These are phyloP conservation scores for Neoarius graeffei DNA, from an alignment of 2,113 vertebrate genomes.

Conservation along the genomic window DNA sequence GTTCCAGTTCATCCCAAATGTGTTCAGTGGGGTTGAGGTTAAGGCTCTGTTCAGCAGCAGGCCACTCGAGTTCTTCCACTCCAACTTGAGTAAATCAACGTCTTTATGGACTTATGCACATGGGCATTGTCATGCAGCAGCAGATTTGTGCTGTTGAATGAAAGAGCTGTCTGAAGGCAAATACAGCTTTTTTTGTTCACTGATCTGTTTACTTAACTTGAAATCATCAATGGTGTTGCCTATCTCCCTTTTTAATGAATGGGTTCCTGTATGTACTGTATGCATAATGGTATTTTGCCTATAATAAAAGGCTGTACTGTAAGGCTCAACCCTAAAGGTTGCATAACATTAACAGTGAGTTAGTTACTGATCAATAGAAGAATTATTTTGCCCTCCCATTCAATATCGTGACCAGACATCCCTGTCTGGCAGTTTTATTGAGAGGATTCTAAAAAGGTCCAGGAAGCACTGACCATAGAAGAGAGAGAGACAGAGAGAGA, in stretches of 20 bases:
- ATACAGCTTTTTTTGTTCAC: not conserved
- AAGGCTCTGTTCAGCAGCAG: not conserved
- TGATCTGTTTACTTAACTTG: not conserved
- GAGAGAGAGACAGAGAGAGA: constrained; percentile 15
- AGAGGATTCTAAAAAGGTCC: constrained; percentile 1
- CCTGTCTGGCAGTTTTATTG: not conserved
- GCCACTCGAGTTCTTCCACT: not conserved
- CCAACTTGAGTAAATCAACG: not conserved
- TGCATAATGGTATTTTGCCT: not conserved
- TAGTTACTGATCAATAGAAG: not conserved
- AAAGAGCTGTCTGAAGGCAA: not conserved
- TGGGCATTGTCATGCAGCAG: not conserved
- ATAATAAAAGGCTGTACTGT: not conserved
- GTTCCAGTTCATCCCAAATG: not conserved
- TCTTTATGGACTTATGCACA: not conserved
- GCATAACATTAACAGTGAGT: not conserved
- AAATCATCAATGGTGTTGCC: not conserved
- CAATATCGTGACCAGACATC: not conserved
- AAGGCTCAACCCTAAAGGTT: not conserved
- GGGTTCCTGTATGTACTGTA: not conserved
- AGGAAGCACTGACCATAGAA: constrained; percentile 14
- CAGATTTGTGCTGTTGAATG: not conserved
- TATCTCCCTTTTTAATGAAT: not conserved
- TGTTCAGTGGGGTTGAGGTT: not conserved
- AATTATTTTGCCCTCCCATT: not conserved